Conservation (phyloP, 1,140 invertebrate species). For the Atopsyche davidsoni region DNA sequence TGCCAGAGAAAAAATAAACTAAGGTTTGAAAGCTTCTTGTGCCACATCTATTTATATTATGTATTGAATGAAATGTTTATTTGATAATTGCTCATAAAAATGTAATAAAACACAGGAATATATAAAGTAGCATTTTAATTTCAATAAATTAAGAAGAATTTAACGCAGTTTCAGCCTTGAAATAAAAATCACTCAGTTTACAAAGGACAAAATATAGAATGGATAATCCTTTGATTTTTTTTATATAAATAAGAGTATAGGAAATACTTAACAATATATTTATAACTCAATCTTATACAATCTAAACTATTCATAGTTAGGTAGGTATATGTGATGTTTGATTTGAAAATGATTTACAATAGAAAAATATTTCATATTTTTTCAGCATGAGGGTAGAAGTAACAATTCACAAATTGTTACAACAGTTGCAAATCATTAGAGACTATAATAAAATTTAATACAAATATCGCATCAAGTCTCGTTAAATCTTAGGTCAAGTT, state of each 20-base stretch:
- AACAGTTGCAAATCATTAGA: no score
- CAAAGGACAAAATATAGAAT: constrained; percentile 2
- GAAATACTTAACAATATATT: no score
- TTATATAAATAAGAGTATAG: no score
- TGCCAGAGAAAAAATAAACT: constrained; percentile 41
- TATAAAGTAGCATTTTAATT: constrained; percentile 9
- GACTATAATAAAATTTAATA: no score
- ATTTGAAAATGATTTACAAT: no score
- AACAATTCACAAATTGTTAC: no score
- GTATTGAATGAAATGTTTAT: background rate
- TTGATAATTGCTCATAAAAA: background rate
- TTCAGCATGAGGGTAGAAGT: no score
- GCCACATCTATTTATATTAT: background rate
- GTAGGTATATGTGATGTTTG: constrained; percentile 3
- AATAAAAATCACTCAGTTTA: constrained; percentile 2
- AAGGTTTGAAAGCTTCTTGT: background rate
- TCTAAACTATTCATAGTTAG: background rate
- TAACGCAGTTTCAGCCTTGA: constrained; percentile 5
- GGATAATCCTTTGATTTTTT: no score
- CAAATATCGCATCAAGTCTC: no score
- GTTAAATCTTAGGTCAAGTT: no score
- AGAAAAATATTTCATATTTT: no score
- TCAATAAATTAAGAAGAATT: constrained; percentile 2
- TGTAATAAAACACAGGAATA: background rate
- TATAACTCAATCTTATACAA: constrained; percentile 11